phyloP scores from a whole-genome alignment of 2,113 vertebrate species.

The Etia nguti region DNA sequence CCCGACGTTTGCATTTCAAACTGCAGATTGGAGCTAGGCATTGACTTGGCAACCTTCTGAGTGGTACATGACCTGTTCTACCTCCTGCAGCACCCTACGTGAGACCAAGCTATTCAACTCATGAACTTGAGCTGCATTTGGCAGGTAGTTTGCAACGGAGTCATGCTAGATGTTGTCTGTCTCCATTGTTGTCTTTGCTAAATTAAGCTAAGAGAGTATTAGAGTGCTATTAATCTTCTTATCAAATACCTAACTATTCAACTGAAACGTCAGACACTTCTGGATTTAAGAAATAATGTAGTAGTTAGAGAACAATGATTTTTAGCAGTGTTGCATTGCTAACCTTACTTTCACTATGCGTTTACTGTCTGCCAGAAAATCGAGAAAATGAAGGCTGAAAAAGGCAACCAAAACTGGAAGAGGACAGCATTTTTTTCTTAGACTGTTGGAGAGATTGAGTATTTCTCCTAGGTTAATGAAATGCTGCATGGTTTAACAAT shows the following conservation, averaged over 20 bases:
- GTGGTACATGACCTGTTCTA: background rate
- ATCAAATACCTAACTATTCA: background rate
- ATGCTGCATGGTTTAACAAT: background rate
- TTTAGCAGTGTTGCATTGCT: background rate
- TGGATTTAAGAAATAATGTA: background rate
- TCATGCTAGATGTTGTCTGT: background rate
- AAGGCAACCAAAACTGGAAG: background rate
- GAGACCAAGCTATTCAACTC: background rate
- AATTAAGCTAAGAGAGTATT: background rate
- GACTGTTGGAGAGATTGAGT: background rate
- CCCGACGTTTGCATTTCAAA: background rate
- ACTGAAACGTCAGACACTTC: background rate
- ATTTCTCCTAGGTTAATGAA: background rate
- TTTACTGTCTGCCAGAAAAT: background rate
- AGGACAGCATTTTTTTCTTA: background rate
- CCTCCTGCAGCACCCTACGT: background rate
- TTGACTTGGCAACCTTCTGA: background rate
- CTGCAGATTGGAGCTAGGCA: background rate
- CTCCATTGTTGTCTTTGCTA: background rate
- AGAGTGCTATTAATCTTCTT: background rate
- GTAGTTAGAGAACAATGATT: background rate
- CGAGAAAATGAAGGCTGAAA: background rate
- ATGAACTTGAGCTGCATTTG: background rate
- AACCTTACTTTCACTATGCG: background rate
- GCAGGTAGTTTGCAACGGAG: background rate